A percentile compares a stretch with the other conserved stretches of the same genome.
Evolutionary conservation across 2,888 invertebrate species (phyloP).

Genomic region (Drosophila longiperda): DNA sequence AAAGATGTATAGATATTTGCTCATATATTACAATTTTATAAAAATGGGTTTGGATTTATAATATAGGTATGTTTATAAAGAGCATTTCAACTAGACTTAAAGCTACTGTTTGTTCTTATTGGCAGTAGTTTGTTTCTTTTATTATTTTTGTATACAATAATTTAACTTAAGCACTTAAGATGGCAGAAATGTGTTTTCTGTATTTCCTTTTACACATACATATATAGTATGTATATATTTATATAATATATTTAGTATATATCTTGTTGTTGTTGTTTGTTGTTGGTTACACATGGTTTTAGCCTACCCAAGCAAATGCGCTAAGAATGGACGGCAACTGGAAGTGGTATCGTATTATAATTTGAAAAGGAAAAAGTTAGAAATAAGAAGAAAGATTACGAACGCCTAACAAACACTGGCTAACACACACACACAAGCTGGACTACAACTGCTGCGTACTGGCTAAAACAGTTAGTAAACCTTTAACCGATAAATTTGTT

Average conservation of each 20-base stretch:
- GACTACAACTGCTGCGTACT: constrained; percentile 72
- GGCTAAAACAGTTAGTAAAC: constrained; percentile 57
- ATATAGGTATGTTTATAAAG: constrained; percentile 39
- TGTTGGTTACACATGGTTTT: constrained; percentile 41
- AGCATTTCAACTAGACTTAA: constrained; percentile 67
- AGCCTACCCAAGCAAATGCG: constrained; percentile 82
- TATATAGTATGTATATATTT: constrained; percentile 10
- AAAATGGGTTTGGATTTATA: constrained; percentile 16
- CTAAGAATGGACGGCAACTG: constrained; percentile 49
- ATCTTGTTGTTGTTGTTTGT: constrained; percentile 29
- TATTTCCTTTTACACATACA: constrained; percentile 17
- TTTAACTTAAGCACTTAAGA: constrained; percentile 40
- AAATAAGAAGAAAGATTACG: constrained; percentile 29
- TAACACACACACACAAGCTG: constrained; percentile 43
- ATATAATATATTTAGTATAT: constrained; percentile 23
- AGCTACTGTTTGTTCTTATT: constrained; percentile 85
- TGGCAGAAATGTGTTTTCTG: constrained; percentile 76
- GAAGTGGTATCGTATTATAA: constrained; percentile 49
- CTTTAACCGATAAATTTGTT: constrained; percentile 16
- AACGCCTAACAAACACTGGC: constrained; percentile 44
- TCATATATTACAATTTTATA: constrained; percentile 65
- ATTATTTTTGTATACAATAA: constrained; percentile 17
- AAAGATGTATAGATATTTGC: constrained; percentile 23
- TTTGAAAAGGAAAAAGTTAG: constrained; percentile 27
- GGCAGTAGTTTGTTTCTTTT: constrained; percentile 80